A percentile compares a stretch with the other conserved stretches of the same genome.
Evolutionary conservation across 2,888 invertebrate species (phyloP).

Genomic region (Agrotis segetum): DNA sequence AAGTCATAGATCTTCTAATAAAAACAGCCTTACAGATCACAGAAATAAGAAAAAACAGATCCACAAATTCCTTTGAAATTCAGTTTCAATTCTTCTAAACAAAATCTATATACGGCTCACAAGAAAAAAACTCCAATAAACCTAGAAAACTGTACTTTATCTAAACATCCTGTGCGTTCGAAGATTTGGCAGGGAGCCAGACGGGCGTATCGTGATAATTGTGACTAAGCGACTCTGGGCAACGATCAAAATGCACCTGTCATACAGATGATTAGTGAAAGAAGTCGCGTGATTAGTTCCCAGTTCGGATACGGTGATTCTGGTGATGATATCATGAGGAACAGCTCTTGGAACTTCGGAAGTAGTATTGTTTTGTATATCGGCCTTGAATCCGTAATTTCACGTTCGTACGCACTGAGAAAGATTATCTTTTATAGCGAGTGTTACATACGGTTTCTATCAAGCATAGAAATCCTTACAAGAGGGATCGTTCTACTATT

Average conservation of each 20-base stretch:
- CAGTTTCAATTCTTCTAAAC: constrained; percentile 19
- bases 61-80: constrained; percentile 14
- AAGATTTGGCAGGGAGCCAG: constrained; percentile 54
- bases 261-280: constrained; percentile 44
- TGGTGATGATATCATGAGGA: constrained; percentile 6
- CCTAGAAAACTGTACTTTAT: constrained; percentile 44
- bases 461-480: no score
- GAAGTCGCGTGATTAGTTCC: constrained; percentile 24
- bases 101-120: constrained; percentile 14
- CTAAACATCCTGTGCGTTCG: constrained; percentile 67
- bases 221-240: constrained; percentile 50
- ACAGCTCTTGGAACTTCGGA: background rate
- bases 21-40: background rate
- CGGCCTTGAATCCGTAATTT: no score
- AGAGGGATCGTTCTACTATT: no score
- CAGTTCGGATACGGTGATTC: background rate
- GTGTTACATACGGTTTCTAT: no score
- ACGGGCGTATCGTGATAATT: constrained; percentile 45
- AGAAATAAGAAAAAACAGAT: constrained; percentile 18
- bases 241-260: constrained; percentile 62
- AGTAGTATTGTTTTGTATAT: background rate
- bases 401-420: background rate
- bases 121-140: constrained; percentile 33
- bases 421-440: no score
- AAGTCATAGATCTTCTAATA: background rate